These are phyloP conservation scores for Propithecus perrieri DNA, from an alignment of 2,797 vertebrate genomes.

Conservation along the genomic window DNA sequence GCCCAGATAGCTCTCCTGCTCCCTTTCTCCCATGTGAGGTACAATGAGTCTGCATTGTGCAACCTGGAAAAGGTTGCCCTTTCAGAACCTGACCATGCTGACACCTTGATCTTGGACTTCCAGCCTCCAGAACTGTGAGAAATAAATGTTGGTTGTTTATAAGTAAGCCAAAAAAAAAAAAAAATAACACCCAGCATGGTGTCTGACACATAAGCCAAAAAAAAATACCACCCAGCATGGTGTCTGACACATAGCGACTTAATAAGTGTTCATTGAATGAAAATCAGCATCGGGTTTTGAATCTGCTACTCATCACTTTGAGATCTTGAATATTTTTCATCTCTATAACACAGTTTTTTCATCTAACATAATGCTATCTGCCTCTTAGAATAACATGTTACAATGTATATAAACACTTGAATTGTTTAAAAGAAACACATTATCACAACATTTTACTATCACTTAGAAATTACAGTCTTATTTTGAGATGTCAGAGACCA, in stretches of 20 bases:
- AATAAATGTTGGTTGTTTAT: not conserved
- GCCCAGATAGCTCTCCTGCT: not conserved
- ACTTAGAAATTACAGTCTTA: conserved; percentile 19
- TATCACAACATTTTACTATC: conserved; percentile 11
- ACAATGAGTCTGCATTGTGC: not conserved
- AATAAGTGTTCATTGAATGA: not conserved
- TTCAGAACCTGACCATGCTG: not conserved
- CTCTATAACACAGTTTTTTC: not conserved
- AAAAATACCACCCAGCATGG: not conserved
- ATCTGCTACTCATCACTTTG: not conserved
- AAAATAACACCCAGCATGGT: too few species aligned
- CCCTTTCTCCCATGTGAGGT: not conserved
- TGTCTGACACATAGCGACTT: not conserved
- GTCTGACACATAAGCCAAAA: not conserved
- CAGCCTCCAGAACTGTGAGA: not conserved
- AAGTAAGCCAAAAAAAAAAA: not conserved
- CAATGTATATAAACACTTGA: not conserved
- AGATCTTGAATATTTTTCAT: not conserved
- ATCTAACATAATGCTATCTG: not conserved
- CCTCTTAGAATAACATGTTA: not conserved
- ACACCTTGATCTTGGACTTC: not conserved
- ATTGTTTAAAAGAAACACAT: conserved; percentile 15
- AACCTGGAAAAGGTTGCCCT: not conserved
- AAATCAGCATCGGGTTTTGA: not conserved
- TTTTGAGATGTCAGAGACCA: conserved; percentile 41